These are phyloP conservation scores for Spongilla lacustris DNA, from an alignment of 37 sponge, comb jelly and placozoan species.

Conservation along the genomic window DNA sequence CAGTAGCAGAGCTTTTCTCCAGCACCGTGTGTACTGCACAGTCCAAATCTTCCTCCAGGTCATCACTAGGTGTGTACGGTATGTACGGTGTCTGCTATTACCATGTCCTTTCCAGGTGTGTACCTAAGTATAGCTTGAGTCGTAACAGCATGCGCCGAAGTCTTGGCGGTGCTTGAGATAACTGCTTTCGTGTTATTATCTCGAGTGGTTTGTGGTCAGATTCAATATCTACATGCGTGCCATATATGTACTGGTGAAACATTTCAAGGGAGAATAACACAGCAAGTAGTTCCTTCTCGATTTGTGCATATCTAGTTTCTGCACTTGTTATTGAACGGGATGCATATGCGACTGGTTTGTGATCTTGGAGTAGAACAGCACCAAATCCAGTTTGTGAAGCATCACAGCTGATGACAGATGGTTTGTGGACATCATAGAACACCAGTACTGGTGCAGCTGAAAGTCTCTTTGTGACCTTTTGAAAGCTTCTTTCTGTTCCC, in stretches of 20 bases:
- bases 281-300: no score
- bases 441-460: conserved; percentile 32
- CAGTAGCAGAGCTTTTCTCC: background rate
- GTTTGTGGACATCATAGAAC: conserved; percentile 28
- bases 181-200: background rate
- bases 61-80: background rate
- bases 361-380: conserved; percentile 32
- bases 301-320: no score
- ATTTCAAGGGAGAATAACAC: no score
- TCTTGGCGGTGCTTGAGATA: background rate
- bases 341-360: conserved; percentile 29
- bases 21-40: conserved; percentile 17
- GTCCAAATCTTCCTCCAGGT: background rate
- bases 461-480: background rate
- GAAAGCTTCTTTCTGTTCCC: background rate
- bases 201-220: conserved; percentile 10
- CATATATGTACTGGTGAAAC: background rate
- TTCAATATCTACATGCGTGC: background rate
- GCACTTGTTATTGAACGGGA: conserved; percentile 15
- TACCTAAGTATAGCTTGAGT: background rate
- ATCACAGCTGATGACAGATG: conserved; percentile 19
- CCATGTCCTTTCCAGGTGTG: conserved; percentile 15
- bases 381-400: conserved; percentile 20
- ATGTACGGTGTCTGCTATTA: conserved; percentile 9
- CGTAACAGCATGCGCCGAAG: background rate